Evolutionary conservation across 2,113 vertebrate species (phyloP), one percentile per base, ranked within the genome.

Genomic region (Excalfactoria chinensis): DNA sequence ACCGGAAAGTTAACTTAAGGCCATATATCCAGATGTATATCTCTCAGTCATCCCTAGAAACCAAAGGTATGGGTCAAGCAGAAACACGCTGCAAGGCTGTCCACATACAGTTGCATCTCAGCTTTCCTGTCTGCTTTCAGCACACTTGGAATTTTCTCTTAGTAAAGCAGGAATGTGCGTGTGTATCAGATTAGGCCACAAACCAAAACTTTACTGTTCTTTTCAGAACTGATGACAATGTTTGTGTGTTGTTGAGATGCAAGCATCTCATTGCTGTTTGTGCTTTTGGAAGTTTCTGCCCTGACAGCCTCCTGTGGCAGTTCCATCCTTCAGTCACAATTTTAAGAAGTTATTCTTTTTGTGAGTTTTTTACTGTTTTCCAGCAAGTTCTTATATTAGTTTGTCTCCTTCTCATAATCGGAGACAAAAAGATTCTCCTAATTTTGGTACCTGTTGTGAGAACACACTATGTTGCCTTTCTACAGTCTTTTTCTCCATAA

Each of bases 1-100:
- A 26, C 0, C 1, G 30, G 35, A 40, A 91, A 77, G 82, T 81
- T 35, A 88, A 44, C 46, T 74, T 55, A 41, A 78, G 32, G 13
- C 19, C 3, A 0, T 63, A 16, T 55, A 41, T 84, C 53, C 63
- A 80, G 19, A 58, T 51, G 21, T 0, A 3, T 37, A 7, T 21
- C 64, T 53, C 13, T 84, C 35, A 7, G 4, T 53, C 11, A 32
- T 58, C 40, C 28, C 16, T 72, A 28, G 53, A 71, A 90, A 41
- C 32, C 15, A 26, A 6, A 64, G 17, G 16, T 23, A 9, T 58
- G 19, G 3, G 28, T 64, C 63, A 55, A 4, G 5, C n/a, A 84
- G 74, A 59, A 87, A 23, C 25, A 32, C 37, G 32, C 37, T 25
- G 7, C 44, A 62, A 40, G 73, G 30, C 48, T 26, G 25, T 44